Conservation (phyloP, 2,888 invertebrate species). For the Nomada fucata region DNA sequence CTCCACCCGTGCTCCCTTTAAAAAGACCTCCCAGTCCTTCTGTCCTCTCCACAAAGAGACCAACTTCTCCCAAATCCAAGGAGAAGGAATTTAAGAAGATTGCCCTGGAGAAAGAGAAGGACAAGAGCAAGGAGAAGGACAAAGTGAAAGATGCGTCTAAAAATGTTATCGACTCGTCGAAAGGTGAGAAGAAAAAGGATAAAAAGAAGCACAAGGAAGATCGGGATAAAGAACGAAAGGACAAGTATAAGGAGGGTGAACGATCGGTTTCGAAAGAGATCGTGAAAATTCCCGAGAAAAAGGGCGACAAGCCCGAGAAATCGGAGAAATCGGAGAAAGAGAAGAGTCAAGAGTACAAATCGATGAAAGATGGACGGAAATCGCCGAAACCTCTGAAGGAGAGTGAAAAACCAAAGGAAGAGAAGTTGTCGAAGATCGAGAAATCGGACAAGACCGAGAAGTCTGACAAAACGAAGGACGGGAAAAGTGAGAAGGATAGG, state of each 20-base stretch:
- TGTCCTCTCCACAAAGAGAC: slow-evolving; percentile 75
- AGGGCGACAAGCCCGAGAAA: slow-evolving; percentile 87
- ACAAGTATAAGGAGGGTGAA: slow-evolving; percentile 84
- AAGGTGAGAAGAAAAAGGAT: slow-evolving; percentile 85
- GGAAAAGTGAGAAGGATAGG: slow-evolving; percentile 81
- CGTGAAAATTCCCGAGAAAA: slow-evolving; percentile 85
- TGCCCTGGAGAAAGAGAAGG: slow-evolving; percentile 84
- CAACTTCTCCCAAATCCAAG: slow-evolving; percentile 78
- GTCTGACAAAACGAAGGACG: slow-evolving; percentile 77
- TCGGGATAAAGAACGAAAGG: slow-evolving; percentile 86
- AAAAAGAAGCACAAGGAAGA: slow-evolving; percentile 87
- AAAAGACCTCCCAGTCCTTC: slow-evolving; percentile 81
- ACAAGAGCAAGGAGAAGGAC: slow-evolving; percentile 87
- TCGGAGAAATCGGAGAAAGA: slow-evolving; percentile 88
- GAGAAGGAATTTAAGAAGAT: slow-evolving; percentile 82
- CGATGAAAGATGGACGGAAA: slow-evolving; percentile 83
- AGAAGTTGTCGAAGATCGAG: slow-evolving; percentile 67
- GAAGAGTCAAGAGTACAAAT: slow-evolving; percentile 84
- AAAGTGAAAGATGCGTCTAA: slow-evolving; percentile 85
- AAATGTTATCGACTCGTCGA: slow-evolving; percentile 85
- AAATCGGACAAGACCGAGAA: slow-evolving; percentile 80
- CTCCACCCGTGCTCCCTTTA: slow-evolving; percentile 73
- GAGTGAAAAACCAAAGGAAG: slow-evolving; percentile 80
- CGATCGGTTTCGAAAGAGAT: slow-evolving; percentile 84
- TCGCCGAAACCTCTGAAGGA: slow-evolving; percentile 78